Conservation (phyloP, 2,113 vertebrate species). For the Hippocampus barbouri region DNA sequence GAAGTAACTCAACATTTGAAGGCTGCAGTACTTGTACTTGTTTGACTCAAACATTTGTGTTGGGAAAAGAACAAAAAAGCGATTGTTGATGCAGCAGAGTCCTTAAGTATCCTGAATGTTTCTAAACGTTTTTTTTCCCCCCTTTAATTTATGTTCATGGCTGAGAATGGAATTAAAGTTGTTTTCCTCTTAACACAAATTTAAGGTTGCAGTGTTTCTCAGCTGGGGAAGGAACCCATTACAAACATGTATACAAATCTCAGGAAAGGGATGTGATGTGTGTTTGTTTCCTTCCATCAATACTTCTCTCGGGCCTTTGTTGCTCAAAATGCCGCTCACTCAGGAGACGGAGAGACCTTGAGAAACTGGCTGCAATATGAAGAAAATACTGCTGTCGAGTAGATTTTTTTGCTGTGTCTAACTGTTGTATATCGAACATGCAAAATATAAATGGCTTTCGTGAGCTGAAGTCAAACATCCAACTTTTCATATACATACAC, state of each 20-base stretch:
- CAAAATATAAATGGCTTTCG: background rate
- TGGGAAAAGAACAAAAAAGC: background rate
- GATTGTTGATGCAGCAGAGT: background rate
- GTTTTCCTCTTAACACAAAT: background rate
- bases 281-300: conserved; percentile 51
- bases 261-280: conserved; percentile 61
- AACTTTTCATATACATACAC: too few species aligned
- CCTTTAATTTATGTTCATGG: background rate
- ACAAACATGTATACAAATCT: conserved; percentile 19
- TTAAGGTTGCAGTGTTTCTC: conserved; percentile 17
- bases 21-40: background rate
- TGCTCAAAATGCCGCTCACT: conserved; percentile 6
- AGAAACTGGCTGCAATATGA: conserved; percentile 2
- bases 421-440: background rate
- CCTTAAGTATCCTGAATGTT: background rate
- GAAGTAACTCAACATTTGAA: background rate
- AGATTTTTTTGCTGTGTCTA: background rate
- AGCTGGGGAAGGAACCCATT: conserved; percentile 21
- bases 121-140: background rate
- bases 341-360: conserved; percentile 14
- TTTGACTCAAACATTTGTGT: background rate
- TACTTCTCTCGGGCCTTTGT: conserved; percentile 10
- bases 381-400: conserved; percentile 2
- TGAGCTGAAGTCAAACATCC: conserved; percentile 51
- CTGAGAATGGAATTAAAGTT: background rate